Percentiles rank a stretch among this genome's conserved stretches.
Evolutionary conservation across 2,113 vertebrate species (phyloP).

Genomic region (Hippocampus comes): DNA sequence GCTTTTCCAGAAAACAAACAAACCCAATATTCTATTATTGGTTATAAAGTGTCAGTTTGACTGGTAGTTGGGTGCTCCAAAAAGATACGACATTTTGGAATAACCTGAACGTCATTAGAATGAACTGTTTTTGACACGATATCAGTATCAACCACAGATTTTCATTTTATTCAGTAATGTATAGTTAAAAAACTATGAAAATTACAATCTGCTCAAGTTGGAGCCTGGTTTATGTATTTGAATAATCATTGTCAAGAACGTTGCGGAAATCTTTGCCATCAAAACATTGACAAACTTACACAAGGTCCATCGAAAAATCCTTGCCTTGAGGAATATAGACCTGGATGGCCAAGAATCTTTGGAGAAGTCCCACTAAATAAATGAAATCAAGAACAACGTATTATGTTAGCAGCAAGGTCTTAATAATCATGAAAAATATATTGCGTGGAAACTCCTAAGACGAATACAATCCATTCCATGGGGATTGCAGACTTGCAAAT

Average conservation of each 20-base stretch:
- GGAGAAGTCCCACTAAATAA: conserved; percentile 68
- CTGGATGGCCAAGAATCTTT: conserved; percentile 74
- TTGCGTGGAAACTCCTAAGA: too few species aligned
- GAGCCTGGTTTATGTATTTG: too few species aligned
- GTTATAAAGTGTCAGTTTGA: neutral
- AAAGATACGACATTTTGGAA: neutral
- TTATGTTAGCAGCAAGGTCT: conserved; percentile 8
- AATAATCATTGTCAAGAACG: neutral
- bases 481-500: too few species aligned
- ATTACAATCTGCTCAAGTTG: neutral
- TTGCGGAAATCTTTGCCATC: neutral
- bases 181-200: neutral
- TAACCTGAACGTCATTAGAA: neutral
- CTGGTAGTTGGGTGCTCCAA: neutral
- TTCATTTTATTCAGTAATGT: neutral
- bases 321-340: conserved; percentile 64
- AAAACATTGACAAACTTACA: conserved; percentile 55
- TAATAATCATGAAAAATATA: neutral
- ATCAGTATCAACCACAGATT: neutral
- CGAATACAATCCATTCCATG: too few species aligned
- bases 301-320: conserved; percentile 72
- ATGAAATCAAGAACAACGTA: neutral
- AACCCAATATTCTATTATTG: conserved; percentile 1
- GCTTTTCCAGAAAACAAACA: neutral
- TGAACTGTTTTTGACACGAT: neutral